Conservation (phyloP, 1,140 invertebrate species). For the Diabrotica virgifera region DNA sequence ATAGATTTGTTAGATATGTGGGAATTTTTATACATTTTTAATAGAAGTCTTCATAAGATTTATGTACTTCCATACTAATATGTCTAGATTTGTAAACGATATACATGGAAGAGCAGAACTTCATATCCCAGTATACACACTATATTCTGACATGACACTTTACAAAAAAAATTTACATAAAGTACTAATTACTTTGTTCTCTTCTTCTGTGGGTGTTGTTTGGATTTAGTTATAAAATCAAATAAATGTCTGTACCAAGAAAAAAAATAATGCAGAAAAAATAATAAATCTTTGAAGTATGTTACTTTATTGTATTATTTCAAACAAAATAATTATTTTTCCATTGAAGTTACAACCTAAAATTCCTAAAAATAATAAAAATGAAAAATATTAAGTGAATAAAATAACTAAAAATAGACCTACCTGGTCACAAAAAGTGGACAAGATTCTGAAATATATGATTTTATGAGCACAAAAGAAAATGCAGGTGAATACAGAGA, state of each 20-base stretch:
- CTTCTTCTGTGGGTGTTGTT: not conserved
- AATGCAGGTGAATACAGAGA: no score
- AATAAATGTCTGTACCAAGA: not conserved
- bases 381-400: no score
- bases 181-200: not conserved
- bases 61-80: slow-evolving; percentile 1
- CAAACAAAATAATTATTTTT: no score
- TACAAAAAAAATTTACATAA: not conserved
- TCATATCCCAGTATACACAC: no score
- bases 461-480: no score
- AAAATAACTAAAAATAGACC: no score
- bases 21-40: slow-evolving; percentile 3
- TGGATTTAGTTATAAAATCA: not conserved
- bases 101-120: no score
- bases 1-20: not conserved
- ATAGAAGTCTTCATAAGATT: slow-evolving; percentile 1
- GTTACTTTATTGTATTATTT: not conserved
- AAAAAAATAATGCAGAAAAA: not conserved
- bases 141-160: not conserved
- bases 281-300: slow-evolving; percentile 1
- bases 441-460: no score
- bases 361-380: no score
- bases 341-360: no score
- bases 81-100: not conserved
- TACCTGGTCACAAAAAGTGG: no score